Base-by-base conservation (phyloP, 1,140 invertebrate genomes). In the Drosophila baimaii region DNA sequence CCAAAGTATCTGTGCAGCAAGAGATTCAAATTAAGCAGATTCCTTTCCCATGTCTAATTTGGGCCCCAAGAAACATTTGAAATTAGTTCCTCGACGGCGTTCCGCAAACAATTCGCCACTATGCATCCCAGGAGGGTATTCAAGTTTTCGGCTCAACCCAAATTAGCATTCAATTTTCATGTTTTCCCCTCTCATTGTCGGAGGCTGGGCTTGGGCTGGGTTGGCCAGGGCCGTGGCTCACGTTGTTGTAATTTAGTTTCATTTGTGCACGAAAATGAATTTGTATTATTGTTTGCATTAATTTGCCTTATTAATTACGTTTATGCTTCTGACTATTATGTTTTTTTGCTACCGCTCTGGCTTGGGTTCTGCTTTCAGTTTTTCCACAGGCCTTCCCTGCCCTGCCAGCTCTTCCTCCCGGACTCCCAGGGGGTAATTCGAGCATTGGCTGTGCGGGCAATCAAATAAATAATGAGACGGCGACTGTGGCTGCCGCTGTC, bases 301-400 rank as follows among this genome's bases (percentile, higher is more conserved):
- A 89, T 89, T 89, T 89, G 84, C 84, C 84, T 89, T 89, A 89
- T 89, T 89, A 89, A 89, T 89, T 89, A 89, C 84, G 82, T 89
- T 89, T 89, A 89, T 89, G 80, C 74, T 66, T 62, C 64, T 70
- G 74, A 78, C 75, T 77, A 63, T 81, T 72, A 58, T 65, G 73
- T 58, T 72, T 73, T 75, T 65, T 39, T 52, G 31, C 41, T 55
- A n/a, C 23, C 27, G 23, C 43, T 29, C 31, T 37, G 39, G 15
- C 41, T 12, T 15, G 12, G 19, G 19, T 17, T 59, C 12, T 15
- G 23, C 49, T 10, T 21, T 49, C n/a, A 25, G 47, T 6, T 19
- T 44, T 74, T 63, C 37, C 44, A 23, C 29, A 55, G 35, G 41
- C 65, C 49, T 43, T 43, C n/a, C 47, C 9, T 0, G n/a, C 23